Evolutionary conservation across 2,113 vertebrate species (phyloP).

Genomic region (Fukomys damarensis): DNA sequence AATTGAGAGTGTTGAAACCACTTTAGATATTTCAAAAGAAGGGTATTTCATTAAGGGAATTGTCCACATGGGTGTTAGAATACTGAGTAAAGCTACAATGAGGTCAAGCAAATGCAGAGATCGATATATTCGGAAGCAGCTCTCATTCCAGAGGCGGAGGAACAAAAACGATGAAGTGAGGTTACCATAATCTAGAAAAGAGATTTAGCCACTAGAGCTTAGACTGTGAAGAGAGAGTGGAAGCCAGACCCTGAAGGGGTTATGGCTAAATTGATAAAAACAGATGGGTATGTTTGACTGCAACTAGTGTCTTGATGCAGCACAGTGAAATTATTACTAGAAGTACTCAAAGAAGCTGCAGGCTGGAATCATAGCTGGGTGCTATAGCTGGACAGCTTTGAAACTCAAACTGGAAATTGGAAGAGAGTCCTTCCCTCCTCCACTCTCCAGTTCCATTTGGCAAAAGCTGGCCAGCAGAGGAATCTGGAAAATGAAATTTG

Average conservation of each 20-base stretch:
- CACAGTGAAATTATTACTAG: neutral
- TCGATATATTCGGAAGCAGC: neutral
- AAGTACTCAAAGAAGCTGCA: neutral
- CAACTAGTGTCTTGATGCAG: neutral
- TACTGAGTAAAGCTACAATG: neutral
- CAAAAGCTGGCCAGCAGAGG: neutral
- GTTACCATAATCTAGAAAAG: neutral
- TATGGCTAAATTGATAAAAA: neutral
- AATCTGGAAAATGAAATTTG: neutral
- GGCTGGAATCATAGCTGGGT: neutral
- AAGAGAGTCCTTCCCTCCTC: neutral
- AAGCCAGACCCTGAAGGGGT: neutral
- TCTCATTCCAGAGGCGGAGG: neutral
- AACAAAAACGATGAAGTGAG: neutral
- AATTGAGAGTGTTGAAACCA: neutral
- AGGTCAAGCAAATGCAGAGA: neutral
- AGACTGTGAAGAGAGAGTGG: neutral
- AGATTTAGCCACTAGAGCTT: neutral
- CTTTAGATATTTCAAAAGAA: slow-evolving; percentile 1
- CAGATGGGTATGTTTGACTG: neutral
- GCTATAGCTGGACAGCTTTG: neutral
- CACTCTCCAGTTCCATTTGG: neutral
- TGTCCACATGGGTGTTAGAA: neutral
- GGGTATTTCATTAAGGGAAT: neutral
- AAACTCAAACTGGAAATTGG: neutral